Base-by-base conservation (phyloP, 2,113 vertebrate species). In the Tympanuchus pallidicinctus region DNA sequence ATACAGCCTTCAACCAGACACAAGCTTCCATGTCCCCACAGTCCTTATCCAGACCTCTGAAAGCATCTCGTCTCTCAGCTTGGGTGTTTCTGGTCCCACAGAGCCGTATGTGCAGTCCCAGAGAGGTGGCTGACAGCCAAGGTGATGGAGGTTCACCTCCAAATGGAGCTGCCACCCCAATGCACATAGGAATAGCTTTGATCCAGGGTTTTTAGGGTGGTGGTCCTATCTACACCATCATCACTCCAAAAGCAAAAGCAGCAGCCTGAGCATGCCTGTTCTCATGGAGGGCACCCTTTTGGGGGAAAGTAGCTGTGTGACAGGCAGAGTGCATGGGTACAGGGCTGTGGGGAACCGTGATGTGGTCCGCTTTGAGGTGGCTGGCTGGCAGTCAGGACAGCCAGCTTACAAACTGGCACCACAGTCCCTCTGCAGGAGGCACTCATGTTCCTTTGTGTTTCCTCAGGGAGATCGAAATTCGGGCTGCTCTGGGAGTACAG, bases 241-340 rank as follows among this genome's bases (percentile, higher is more conserved):
- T 25, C 0, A 0, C 8, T 79, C 45, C 79, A 70, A 50, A 0
- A 15, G 81, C 1, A 4, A 28, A 50, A 70, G 57, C 21, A 52
- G 48, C 14, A 43, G 38, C 32, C 22, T 17, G 13, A 66, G 32
- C 13, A 9, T 0, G 1, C 30, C 22, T 67, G 47, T 19, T 81
- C n/a, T 50, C 38, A 42, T 4, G 11, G 14, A 0, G 1, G 27
- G 19, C 47, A 56, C 6, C 24, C 15, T 66, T 75, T 40, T 28
- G 59, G 48, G 61, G 34, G 21, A 59, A 75, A 85, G 17, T 32
- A 48, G 24, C n/a, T 78, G 54, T 5, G 15, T 5, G 43, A 60
- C 54, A 4, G 18, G 43, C 12, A 0, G 0, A 25, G 20, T 57
- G 30, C 6, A 45, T 13, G 8, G 47, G n/a, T 34, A 52, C 3